phyloP scores from a whole-genome alignment of 1,140 invertebrate species.

The Aphidius gifuensis region DNA sequence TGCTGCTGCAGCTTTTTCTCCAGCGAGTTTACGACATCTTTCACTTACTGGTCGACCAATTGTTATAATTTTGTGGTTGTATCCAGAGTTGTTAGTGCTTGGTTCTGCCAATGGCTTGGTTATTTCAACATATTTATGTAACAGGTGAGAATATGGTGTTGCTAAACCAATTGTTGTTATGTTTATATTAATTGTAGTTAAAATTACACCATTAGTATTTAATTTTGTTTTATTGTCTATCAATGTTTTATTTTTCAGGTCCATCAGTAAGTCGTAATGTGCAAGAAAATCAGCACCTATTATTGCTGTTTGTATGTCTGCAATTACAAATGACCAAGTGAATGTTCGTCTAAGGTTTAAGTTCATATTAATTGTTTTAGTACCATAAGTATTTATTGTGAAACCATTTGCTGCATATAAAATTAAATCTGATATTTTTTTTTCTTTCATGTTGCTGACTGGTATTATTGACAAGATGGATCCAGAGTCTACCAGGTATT shows the following conservation, averaged over 20 bases:
- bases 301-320: constrained; percentile 17
- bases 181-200: not conserved
- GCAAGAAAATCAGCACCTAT: constrained; percentile 26
- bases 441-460: no score
- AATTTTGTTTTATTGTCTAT: constrained; percentile 18
- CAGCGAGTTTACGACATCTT: constrained; percentile 12
- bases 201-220: not conserved
- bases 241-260: constrained; percentile 23
- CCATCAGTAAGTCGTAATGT: constrained; percentile 21
- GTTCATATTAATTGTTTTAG: constrained; percentile 14
- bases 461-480: no score
- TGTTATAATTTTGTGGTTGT: constrained; percentile 21
- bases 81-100: not conserved
- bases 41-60: constrained; percentile 20
- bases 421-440: not conserved
- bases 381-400: constrained; percentile 22
- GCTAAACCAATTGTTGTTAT: constrained; percentile 12
- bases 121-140: constrained; percentile 3
- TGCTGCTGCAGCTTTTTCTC: constrained; percentile 13
- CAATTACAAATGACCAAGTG: constrained; percentile 22
- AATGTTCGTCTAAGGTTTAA: constrained; percentile 21
- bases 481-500: constrained; percentile 21
- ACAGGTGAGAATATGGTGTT: not conserved
- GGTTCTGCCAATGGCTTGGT: not conserved
- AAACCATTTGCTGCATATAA: constrained; percentile 25